Percentiles rank a stretch among this genome's conserved stretches.
phyloP scores from a whole-genome alignment of 2,888 invertebrate genomes.

The Hyalella azteca region DNA sequence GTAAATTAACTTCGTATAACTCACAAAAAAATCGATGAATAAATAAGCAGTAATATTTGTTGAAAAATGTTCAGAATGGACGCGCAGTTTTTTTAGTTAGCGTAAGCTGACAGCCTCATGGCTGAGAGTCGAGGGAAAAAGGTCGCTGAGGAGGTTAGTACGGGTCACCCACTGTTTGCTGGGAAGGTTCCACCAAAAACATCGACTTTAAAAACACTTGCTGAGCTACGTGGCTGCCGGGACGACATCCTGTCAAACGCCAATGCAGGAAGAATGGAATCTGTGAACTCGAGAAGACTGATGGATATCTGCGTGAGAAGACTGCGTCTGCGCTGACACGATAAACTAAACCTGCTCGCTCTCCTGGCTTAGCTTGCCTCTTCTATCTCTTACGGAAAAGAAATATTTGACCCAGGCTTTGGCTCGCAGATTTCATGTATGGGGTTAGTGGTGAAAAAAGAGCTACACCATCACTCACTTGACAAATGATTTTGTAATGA shows the following conservation, averaged over 20 bases:
- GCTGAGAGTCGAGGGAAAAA: constrained; percentile 14
- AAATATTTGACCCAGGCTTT: no score
- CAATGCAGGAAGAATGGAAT: constrained; percentile 28
- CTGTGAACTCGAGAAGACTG: constrained; percentile 23
- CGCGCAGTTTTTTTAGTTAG: no score
- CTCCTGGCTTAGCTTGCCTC: no score
- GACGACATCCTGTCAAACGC: constrained; percentile 11
- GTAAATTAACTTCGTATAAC: neutral
- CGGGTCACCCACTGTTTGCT: constrained; percentile 21
- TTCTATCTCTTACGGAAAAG: no score
- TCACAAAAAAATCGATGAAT: neutral
- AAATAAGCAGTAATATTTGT: neutral
- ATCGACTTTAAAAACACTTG: constrained; percentile 22
- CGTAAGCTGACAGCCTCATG: no score
- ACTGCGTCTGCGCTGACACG: neutral
- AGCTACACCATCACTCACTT: no score
- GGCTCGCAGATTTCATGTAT: no score
- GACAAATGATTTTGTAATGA: no score
- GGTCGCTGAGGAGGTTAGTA: neutral
- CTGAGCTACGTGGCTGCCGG: constrained; percentile 11
- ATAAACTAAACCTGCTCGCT: neutral
- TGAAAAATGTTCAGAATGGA: no score
- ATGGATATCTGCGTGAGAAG: constrained; percentile 27
- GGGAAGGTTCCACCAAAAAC: constrained; percentile 21
- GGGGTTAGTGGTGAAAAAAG: no score